Evolutionary conservation across 2,888 invertebrate species (phyloP), one percentile per base, ranked within the genome.

Genomic region (Pristionchus fissidentatus): DNA sequence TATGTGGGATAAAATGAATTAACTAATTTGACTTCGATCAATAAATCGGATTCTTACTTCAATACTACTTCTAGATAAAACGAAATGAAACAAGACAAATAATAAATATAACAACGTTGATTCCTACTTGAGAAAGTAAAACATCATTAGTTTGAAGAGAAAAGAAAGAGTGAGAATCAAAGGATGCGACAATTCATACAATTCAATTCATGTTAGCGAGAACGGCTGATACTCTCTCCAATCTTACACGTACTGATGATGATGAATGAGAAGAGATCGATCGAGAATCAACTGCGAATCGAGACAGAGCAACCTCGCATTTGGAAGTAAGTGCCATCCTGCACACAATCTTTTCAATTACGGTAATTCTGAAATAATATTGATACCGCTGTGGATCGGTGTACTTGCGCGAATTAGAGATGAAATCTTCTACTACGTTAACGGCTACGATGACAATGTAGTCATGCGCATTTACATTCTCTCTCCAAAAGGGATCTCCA

Each of bases 401-500:
- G 38, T 52, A 55, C 57, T 78, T 78, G 41, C 26, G 32, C 0
- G 29, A 22, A n/a, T 38, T 26, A n/a, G 19, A 55, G 38, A 78
- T 32, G 55, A 78, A 78, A 41, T 78, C 78, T 38, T 78, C 78
- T 4, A 78, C 78, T 32, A 78, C 78, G 0, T 32, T 78, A 55
- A 88, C 32, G 29, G 85, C 87, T 29, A 90, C 85, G 26, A 86
- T 83, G 1, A 89, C 84, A 73, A 90, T 87, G 85, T 88, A 90
- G 66, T 87, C 85, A 22, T 84, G 82, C 15, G 85, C 84, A 26
- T 84, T 77, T 19, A 82, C 84, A 81, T 90, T 89, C n/a, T 85
- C 80, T 62, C 86, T 86, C 90, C 90, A 91, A 86, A 89, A 91
- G 2, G 88, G 89, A 82, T 91, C 90, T 19, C 86, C 88, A n/a